phyloP scores from a whole-genome alignment of 2,113 vertebrate species.

The Misgurnus anguillicaudatus region DNA sequence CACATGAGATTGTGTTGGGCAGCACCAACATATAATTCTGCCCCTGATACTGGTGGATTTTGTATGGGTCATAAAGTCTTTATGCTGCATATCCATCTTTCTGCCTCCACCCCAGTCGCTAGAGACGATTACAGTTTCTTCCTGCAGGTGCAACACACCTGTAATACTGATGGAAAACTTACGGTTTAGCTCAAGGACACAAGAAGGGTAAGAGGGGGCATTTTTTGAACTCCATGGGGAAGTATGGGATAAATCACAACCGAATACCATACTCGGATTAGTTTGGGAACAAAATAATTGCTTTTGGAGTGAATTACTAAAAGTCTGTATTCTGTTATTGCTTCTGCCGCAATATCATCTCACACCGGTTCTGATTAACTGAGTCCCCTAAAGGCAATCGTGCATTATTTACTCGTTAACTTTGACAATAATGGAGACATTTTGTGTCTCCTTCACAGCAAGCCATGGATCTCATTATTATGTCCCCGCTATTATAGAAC shows the following conservation, averaged over 20 bases:
- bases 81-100: background rate
- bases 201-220: background rate
- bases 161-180: slow-evolving; percentile 54
- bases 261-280: background rate
- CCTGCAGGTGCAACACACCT: slow-evolving; percentile 56
- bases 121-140: slow-evolving; percentile 47
- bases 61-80: slow-evolving; percentile 22
- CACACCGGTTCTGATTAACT: slow-evolving; percentile 61
- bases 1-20: background rate
- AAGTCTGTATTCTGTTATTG: slow-evolving; percentile 22
- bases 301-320: background rate
- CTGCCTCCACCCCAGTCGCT: slow-evolving; percentile 17
- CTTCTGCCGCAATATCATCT: slow-evolving; percentile 33
- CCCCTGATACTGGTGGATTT: background rate
- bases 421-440: slow-evolving; percentile 56
- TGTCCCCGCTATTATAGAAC: slow-evolving; percentile 36
- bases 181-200: slow-evolving; percentile 53
- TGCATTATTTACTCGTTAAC: slow-evolving; percentile 60
- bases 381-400: slow-evolving; percentile 54
- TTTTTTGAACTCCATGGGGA: slow-evolving; percentile 11
- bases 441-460: slow-evolving; percentile 45
- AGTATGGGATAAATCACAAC: background rate
- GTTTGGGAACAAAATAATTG: background rate
- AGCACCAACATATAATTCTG: background rate
- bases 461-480: slow-evolving; percentile 60